Percentiles rank a stretch among this genome's conserved stretches.
phyloP scores from a whole-genome alignment of 2,888 invertebrate genomes.

The Auanema sp. region DNA sequence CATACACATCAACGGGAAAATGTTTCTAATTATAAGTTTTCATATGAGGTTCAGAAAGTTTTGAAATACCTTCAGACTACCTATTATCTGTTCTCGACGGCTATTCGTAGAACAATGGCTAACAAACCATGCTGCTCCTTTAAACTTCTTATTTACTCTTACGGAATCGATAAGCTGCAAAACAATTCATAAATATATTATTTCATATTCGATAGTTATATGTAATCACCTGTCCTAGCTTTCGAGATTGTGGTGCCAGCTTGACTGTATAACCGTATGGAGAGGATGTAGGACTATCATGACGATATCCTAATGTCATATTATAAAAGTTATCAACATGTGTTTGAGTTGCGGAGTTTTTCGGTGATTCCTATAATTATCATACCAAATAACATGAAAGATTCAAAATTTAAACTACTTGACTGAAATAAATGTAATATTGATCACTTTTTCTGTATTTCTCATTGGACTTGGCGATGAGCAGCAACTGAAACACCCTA shows the following conservation, averaged over 20 bases:
- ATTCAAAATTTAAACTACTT: constrained; percentile 23
- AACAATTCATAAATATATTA: background rate
- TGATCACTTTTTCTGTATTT: constrained; percentile 26
- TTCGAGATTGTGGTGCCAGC: constrained; percentile 37
- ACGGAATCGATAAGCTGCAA: constrained; percentile 19
- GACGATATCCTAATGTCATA: constrained; percentile 58
- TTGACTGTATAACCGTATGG: constrained; percentile 62
- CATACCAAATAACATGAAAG: background rate
- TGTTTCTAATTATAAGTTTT: constrained; percentile 33
- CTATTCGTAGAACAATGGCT: constrained; percentile 56
- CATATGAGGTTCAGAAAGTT: background rate
- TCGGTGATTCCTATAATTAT: constrained; percentile 42
- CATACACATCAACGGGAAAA: constrained; percentile 56
- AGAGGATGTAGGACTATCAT: constrained; percentile 55
- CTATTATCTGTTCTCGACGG: constrained; percentile 46
- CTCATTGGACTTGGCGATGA: constrained; percentile 25
- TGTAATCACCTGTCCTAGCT: constrained; percentile 14
- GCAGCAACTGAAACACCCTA: background rate
- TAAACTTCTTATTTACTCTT: constrained; percentile 43
- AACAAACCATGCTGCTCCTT: constrained; percentile 59
- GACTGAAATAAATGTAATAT: constrained; percentile 46
- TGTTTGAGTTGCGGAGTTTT: constrained; percentile 29
- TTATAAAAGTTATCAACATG: constrained; percentile 35
- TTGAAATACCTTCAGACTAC: constrained; percentile 40
- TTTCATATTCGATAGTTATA: constrained; percentile 13